Evolutionary conservation across 2,888 invertebrate species (phyloP).

Genomic region (Acanthopleura granulata): DNA sequence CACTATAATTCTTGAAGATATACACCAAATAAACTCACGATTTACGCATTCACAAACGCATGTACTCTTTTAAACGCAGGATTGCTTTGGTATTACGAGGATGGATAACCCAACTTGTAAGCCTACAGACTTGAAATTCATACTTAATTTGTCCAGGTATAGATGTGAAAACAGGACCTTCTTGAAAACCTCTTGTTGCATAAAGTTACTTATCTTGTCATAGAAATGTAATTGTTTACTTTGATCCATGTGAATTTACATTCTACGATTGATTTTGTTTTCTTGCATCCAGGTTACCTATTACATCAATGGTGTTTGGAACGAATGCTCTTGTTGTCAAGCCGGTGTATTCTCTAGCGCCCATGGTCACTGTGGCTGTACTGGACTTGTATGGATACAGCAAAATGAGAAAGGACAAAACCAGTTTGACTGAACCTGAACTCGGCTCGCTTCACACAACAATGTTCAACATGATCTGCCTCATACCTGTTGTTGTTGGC

Average conservation of each 20-base stretch:
- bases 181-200: neutral
- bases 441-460: slow-evolving; percentile 34
- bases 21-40: too few species aligned
- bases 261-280: neutral
- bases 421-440: slow-evolving; percentile 23
- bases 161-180: neutral
- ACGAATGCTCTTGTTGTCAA: slow-evolving; percentile 53
- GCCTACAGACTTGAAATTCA: too few species aligned
- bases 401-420: slow-evolving; percentile 3
- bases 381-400: slow-evolving; percentile 41
- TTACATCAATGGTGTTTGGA: slow-evolving; percentile 54
- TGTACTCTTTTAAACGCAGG: too few species aligned
- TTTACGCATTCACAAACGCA: too few species aligned
- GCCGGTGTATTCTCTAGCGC: slow-evolving; percentile 49
- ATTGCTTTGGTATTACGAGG: too few species aligned
- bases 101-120: too few species aligned
- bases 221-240: too few species aligned
- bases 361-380: slow-evolving; percentile 44
- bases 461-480: slow-evolving; percentile 54
- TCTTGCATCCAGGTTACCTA: slow-evolving; percentile 37
- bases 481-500: slow-evolving; percentile 50
- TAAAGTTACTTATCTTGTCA: too few species aligned
- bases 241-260: too few species aligned
- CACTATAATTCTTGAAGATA: too few species aligned
- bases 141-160: too few species aligned